Conservation (phyloP, 2,797 vertebrate genomes). For the Sitta carolinensis region DNA sequence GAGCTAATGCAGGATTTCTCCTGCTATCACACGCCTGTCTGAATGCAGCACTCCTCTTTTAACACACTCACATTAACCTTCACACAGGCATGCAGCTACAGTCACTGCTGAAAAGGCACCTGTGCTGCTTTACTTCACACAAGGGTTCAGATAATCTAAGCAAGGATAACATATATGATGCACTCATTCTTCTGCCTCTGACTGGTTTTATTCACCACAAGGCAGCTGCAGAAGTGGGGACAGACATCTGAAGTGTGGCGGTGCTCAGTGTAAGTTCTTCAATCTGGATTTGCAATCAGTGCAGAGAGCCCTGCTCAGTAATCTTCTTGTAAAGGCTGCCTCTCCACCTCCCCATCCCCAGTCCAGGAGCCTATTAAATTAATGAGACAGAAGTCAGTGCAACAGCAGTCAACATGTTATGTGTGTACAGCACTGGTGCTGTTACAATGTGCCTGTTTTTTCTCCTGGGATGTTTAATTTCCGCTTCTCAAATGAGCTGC, state of each 20-base stretch:
- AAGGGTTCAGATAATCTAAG: not conserved
- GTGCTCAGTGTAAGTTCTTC: not conserved
- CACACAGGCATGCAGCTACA: not conserved
- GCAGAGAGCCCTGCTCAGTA: conserved; percentile 30
- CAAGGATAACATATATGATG: not conserved
- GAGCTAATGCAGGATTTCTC: not conserved
- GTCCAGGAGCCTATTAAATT: conserved; percentile 87
- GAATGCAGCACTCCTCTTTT: not conserved
- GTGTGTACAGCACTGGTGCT: conserved; percentile 75
- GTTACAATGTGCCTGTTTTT: conserved; percentile 79
- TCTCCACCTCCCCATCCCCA: conserved; percentile 68
- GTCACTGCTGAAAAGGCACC: not conserved
- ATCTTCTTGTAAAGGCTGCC: conserved; percentile 67
- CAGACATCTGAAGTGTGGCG: not conserved
- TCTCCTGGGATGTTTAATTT: conserved; percentile 94
- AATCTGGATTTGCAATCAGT: not conserved
- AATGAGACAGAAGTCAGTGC: conserved; percentile 84
- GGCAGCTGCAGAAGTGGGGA: conserved; percentile 13
- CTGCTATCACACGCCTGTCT: not conserved
- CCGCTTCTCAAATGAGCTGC: conserved; percentile 93
- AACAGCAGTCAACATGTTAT: conserved; percentile 78
- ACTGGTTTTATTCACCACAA: not conserved
- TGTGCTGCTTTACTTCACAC: not conserved
- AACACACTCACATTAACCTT: not conserved
- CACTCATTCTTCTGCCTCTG: conserved; percentile 20